phyloP scores from a whole-genome alignment of 2,113 vertebrate genomes.

The Festucalex cinctus region DNA sequence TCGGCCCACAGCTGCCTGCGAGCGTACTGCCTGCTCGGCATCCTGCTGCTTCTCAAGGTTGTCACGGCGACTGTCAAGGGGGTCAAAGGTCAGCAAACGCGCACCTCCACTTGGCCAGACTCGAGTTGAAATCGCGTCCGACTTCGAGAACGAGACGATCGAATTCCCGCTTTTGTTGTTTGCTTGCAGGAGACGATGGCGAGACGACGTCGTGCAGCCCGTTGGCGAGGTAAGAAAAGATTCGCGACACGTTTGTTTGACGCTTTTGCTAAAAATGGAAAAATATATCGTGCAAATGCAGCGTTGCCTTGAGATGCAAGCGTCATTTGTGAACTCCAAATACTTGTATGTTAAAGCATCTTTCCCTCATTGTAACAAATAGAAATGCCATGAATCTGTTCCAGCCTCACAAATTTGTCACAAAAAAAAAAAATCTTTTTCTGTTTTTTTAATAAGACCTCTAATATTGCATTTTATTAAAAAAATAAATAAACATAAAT shows the following conservation, averaged over 20 bases:
- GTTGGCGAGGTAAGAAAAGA: conserved; percentile 78
- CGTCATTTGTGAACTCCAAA: neutral
- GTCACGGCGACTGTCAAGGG: conserved; percentile 77
- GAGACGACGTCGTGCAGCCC: conserved; percentile 82
- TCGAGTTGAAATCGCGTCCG: neutral
- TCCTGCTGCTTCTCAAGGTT: conserved; percentile 75
- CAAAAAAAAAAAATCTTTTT: too few relatives aligned
- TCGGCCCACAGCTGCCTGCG: conserved; percentile 80
- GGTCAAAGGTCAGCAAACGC: conserved; percentile 75
- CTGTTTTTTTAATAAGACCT: too few relatives aligned
- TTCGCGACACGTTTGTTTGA: neutral
- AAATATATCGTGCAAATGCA: neutral
- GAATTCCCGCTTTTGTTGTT: conserved; percentile 7
- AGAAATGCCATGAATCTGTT: too few relatives aligned
- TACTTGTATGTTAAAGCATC: too few relatives aligned
- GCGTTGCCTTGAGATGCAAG: neutral
- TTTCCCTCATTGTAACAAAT: too few relatives aligned
- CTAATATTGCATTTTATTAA: too few relatives aligned
- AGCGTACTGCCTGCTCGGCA: conserved; percentile 77
- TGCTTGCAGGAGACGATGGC: conserved; percentile 75
- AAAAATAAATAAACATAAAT: too few relatives aligned
- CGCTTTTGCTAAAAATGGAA: neutral
- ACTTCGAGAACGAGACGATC: neutral
- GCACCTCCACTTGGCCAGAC: neutral
- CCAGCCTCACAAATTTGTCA: too few relatives aligned